phyloP scores from a whole-genome alignment of 1,140 invertebrate genomes.

The Cheumatopsyche charites region DNA sequence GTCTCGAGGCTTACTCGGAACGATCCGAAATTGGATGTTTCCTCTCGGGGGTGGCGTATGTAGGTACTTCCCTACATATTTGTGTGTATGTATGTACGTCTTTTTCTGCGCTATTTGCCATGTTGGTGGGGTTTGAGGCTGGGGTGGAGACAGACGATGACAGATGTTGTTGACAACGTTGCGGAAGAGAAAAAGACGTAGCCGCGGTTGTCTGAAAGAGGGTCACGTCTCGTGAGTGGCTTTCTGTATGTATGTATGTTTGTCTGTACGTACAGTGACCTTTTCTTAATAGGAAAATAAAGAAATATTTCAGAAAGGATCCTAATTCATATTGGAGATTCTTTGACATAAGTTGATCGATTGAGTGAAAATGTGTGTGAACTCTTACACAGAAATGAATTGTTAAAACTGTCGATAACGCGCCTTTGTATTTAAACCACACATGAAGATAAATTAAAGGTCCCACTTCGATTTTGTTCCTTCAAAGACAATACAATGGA shows the following conservation, averaged over 20 bases:
- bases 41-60: neutral
- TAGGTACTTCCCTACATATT: neutral
- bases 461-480: no score
- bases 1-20: slow-evolving; percentile 15
- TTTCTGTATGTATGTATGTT: neutral
- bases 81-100: slow-evolving; percentile 4
- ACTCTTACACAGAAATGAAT: no score
- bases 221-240: neutral
- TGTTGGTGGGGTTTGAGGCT: no score
- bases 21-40: slow-evolving; percentile 31
- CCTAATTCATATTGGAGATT: no score
- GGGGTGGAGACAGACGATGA: slow-evolving; percentile 28
- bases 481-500: no score
- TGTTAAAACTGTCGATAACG: no score
- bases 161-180: slow-evolving; percentile 39
- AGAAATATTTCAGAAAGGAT: no score
- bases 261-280: neutral
- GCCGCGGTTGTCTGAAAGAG: no score
- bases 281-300: neutral
- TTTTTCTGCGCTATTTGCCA: slow-evolving; percentile 33
- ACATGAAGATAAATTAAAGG: no score
- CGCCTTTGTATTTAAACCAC: no score
- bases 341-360: no score
- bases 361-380: no score
- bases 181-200: slow-evolving; percentile 1